Evolutionary conservation across 2,888 invertebrate genomes (phyloP).

Genomic region (Oxyscelio sp.): DNA sequence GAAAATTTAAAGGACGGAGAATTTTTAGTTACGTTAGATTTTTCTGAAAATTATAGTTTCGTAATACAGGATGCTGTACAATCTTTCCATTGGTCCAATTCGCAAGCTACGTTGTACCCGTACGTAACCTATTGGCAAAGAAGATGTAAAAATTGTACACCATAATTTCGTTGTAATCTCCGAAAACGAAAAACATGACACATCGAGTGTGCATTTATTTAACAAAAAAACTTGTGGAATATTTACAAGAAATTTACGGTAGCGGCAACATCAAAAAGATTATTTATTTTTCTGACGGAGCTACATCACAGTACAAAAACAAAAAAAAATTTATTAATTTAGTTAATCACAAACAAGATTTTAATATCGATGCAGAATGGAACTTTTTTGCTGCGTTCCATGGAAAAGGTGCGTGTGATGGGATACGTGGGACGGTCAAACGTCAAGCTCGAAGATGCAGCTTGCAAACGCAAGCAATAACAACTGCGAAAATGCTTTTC

Average conservation of each 20-base stretch:
- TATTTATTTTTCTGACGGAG: slow-evolving; percentile 34
- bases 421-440: slow-evolving; percentile 37
- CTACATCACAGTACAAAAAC: slow-evolving; percentile 42
- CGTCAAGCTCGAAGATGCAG: slow-evolving; percentile 34
- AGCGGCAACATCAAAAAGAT: slow-evolving; percentile 24
- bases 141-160: slow-evolving; percentile 6
- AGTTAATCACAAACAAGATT: slow-evolving; percentile 32
- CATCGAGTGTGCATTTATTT: slow-evolving; percentile 16
- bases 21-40: slow-evolving; percentile 5
- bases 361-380: slow-evolving; percentile 37
- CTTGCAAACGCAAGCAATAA: slow-evolving; percentile 12
- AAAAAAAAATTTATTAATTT: slow-evolving; percentile 35
- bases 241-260: slow-evolving; percentile 8
- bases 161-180: slow-evolving; percentile 13
- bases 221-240: slow-evolving; percentile 22
- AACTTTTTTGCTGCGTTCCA: slow-evolving; percentile 46
- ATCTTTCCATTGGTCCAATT: slow-evolving; percentile 24
- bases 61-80: slow-evolving; percentile 15
- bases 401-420: slow-evolving; percentile 41
- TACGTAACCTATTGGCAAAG: slow-evolving; percentile 9
- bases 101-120: slow-evolving; percentile 11
- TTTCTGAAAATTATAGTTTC: slow-evolving; percentile 15
- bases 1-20: slow-evolving; percentile 14
- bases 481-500: slow-evolving; percentile 16
- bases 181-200: slow-evolving; percentile 35